Percentiles rank a stretch among this genome's conserved stretches.
phyloP scores from a whole-genome alignment of 2,797 vertebrate species.

The Melanotaenia pygmaea region DNA sequence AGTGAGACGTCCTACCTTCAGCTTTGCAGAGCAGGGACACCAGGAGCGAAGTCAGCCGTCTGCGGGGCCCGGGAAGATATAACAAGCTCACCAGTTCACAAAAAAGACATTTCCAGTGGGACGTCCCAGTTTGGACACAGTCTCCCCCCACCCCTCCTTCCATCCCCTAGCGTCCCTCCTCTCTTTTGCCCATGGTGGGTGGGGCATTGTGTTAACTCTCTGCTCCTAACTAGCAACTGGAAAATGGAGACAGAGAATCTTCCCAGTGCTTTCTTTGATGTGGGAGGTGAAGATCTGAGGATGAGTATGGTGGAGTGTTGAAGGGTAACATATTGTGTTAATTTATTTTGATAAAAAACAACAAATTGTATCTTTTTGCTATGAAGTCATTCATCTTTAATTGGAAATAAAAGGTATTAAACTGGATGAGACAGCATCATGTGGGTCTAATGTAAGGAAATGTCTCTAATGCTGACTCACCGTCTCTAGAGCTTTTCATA shows the following conservation, averaged over 20 bases:
- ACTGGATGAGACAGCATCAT: neutral
- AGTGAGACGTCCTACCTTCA: conserved; percentile 85
- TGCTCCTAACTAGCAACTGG: neutral
- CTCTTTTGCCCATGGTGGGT: conserved; percentile 62
- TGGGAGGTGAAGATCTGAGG: no score
- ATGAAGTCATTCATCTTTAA: neutral
- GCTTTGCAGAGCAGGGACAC: conserved; percentile 75
- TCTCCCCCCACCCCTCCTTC: neutral
- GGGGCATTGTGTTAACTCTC: conserved; percentile 62
- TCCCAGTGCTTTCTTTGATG: no score
- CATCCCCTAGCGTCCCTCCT: conserved; percentile 25
- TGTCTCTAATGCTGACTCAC: conserved; percentile 1
- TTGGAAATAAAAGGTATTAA: neutral
- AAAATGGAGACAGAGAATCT: neutral
- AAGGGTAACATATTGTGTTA: neutral
- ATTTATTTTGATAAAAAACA: neutral
- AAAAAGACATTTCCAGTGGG: conserved; percentile 82
- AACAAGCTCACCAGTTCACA: conserved; percentile 79
- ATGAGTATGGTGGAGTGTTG: no score
- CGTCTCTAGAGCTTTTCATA: neutral
- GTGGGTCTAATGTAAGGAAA: neutral
- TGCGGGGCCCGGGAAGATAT: conserved; percentile 83
- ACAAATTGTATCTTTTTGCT: neutral
- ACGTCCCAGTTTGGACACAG: conserved; percentile 63
- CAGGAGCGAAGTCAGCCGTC: conserved; percentile 81